phyloP scores from a whole-genome alignment of 2,797 vertebrate species.

The Pangasius djambal region DNA sequence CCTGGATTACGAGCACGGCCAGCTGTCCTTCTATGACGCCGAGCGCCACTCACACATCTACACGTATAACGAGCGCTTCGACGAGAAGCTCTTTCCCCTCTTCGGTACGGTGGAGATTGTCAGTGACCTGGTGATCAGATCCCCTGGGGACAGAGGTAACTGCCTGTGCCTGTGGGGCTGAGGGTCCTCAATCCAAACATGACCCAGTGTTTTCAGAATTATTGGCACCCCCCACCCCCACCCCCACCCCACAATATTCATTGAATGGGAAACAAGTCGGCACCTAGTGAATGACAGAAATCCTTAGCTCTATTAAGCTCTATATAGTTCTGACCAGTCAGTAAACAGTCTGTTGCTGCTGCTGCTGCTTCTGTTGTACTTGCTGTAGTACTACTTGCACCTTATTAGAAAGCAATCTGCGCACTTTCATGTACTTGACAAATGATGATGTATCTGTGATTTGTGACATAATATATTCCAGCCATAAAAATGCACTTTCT shows the following conservation, averaged over 20 bases:
- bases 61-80: constrained; percentile 78
- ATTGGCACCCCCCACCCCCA: background rate
- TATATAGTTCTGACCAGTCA: constrained; percentile 22
- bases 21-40: constrained; percentile 80
- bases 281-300: constrained; percentile 32
- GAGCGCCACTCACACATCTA: constrained; percentile 77
- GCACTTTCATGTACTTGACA: constrained; percentile 63
- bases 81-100: constrained; percentile 76
- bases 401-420: constrained; percentile 49
- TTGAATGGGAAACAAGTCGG: constrained; percentile 19
- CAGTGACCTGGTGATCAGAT: constrained; percentile 77
- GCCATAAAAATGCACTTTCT: constrained; percentile 69
- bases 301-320: constrained; percentile 24
- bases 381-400: constrained; percentile 29
- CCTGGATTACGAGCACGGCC: constrained; percentile 75
- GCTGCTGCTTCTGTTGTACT: constrained; percentile 57
- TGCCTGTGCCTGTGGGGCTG: constrained; percentile 76
- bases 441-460: constrained; percentile 35
- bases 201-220: constrained; percentile 15
- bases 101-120: constrained; percentile 80
- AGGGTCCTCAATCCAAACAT: constrained; percentile 38
- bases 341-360: constrained; percentile 32
- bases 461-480: constrained; percentile 66
- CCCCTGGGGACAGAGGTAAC: constrained; percentile 64
- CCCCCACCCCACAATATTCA: background rate